Base-by-base conservation (phyloP, 2,797 vertebrate species). In the Denticeps clupeoides region DNA sequence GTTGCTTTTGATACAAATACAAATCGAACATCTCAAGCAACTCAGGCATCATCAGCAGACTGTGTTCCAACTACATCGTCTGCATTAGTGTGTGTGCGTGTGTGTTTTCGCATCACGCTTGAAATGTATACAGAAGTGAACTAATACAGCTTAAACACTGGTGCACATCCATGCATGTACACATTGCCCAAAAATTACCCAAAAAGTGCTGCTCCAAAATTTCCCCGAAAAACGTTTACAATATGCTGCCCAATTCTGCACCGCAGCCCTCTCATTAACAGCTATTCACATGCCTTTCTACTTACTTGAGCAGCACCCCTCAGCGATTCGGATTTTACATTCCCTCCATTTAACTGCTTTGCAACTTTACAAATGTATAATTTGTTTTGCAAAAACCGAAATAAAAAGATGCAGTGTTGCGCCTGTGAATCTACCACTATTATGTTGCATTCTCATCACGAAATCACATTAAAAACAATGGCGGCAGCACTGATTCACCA, bases 171-270 rank as follows among this genome's bases (percentile, higher is more conserved):
- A 73, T 44, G 62, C 70, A 75, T 69, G 51, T 72, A 62, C 68
- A 77, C 72, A 73, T 72, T 70, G 67, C 59, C 55, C 51, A 65
- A 74, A 68, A 56, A 53, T 47, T 57, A 42, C 40, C n/a, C n/a
- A n/a, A n/a, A n/a, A n/a, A n/a, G n/a, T n/a, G n/a, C n/a, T n/a
- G n/a, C 37, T 60, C 28, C 29, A n/a, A n/a, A n/a, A n/a, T n/a
- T n/a, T n/a, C n/a, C n/a, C n/a, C n/a, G n/a, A n/a, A n/a, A 67
- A 59, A 25, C 41, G 11, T 51, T 41, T 27, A 26, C 42, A 43
- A 69, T 59, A 45, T 9, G 37, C 12, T 56, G 48, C 57, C 41
- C 19, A 50, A 59, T 47, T 56, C 26, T 35, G 43, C 11, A 12
- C 68, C 58, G 52, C 52, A 29, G 18, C 28, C 19, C 28, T 19